Conservation (phyloP, 1,140 invertebrate species). For the Brachionus sp. region DNA sequence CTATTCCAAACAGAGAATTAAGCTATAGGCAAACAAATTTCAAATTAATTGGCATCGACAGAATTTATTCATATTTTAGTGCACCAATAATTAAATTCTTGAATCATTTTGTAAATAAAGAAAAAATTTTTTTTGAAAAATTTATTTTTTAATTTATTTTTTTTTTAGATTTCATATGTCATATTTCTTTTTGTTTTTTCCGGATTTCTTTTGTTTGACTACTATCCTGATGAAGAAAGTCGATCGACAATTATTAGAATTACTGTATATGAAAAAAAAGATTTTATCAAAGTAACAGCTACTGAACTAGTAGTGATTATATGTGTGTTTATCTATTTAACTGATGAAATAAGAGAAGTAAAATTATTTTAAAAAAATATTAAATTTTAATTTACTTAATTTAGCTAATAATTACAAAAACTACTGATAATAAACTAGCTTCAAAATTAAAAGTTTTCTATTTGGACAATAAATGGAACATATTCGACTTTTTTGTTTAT, state of each 20-base stretch:
- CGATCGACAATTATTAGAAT: conserved; percentile 22
- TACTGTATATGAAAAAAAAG: conserved; percentile 16
- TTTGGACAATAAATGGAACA: conserved; percentile 42
- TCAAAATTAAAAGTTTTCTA: conserved; percentile 1
- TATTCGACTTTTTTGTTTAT: conserved; percentile 42
- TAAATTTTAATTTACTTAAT: background rate
- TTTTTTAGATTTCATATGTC: conserved; percentile 24
- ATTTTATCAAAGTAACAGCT: conserved; percentile 36
- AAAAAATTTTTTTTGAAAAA: background rate
- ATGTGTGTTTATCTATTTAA: conserved; percentile 42
- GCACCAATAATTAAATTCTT: conserved; percentile 43
- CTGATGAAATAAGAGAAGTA: conserved; percentile 40
- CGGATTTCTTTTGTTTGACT: conserved; percentile 37
- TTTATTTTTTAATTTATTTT: background rate
- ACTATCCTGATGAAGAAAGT: conserved; percentile 31
- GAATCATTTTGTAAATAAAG: conserved; percentile 24
- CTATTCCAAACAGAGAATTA: conserved; percentile 34
- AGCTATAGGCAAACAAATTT: conserved; percentile 34
- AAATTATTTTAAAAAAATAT: background rate
- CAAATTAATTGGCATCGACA: background rate
- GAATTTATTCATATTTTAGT: conserved; percentile 42
- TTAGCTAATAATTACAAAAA: conserved; percentile 25
- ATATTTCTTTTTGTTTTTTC: conserved; percentile 37
- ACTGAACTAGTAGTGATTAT: conserved; percentile 40
- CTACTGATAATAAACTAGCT: background rate